A percentile compares a stretch with the other conserved stretches of the same genome.
Conservation (phyloP, 2,113 vertebrate species). For the Psittacara wagleri region DNA sequence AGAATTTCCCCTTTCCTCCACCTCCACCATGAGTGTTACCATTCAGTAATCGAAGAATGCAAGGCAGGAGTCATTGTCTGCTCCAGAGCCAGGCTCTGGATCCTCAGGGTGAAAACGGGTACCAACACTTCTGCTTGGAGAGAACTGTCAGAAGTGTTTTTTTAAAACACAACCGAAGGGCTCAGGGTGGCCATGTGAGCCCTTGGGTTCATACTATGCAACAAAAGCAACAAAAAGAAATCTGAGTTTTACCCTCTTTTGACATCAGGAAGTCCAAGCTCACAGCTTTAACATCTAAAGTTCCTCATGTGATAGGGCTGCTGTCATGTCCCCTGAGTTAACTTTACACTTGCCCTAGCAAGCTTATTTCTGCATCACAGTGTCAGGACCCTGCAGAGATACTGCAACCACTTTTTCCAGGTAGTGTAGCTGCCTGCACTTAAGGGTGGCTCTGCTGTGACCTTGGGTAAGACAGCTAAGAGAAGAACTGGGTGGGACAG, state of each 20-base stretch:
- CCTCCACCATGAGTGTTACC: fast-evolving
- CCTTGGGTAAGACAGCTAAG: background rate
- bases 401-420: background rate
- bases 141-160: background rate
- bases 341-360: background rate
- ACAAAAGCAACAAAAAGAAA: background rate
- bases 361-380: background rate
- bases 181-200: background rate
- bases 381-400: background rate
- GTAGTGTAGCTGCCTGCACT: background rate
- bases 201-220: background rate
- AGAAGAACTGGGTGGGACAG: background rate
- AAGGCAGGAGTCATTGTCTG: background rate
- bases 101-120: background rate
- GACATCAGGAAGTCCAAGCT: background rate
- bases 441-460: background rate
- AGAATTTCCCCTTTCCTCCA: background rate
- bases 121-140: background rate
- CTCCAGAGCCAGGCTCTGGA: background rate
- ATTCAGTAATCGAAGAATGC: background rate
- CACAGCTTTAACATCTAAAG: background rate
- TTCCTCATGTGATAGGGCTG: background rate
- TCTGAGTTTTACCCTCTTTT: background rate
- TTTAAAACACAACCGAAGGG: background rate
- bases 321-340: background rate